Evolutionary conservation across 2,113 vertebrate genomes (phyloP).

Genomic region (Orthonyx spaldingii): DNA sequence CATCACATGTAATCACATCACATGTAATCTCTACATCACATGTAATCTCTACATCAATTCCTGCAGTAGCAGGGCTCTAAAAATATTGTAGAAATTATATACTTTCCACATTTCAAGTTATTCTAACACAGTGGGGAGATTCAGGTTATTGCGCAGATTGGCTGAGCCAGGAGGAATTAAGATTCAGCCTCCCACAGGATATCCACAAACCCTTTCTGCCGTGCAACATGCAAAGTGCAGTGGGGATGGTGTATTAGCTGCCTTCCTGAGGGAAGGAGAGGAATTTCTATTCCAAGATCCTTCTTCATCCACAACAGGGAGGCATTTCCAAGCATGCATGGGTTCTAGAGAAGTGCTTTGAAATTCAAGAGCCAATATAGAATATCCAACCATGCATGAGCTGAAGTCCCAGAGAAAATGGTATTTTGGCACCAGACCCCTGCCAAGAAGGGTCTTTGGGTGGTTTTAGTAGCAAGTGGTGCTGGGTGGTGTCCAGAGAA

Average conservation of each 20-base stretch:
- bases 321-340: not conserved
- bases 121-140: not conserved
- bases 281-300: not conserved
- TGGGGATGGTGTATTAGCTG: not conserved
- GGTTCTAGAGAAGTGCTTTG: not conserved
- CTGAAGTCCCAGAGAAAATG: not conserved
- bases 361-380: not conserved
- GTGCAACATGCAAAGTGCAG: not conserved
- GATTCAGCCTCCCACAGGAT: not conserved
- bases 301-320: not conserved
- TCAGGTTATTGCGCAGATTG: not conserved
- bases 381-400: not conserved
- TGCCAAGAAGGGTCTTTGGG: not conserved
- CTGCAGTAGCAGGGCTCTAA: not conserved
- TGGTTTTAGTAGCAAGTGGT: not conserved
- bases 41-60: not conserved
- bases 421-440: not conserved
- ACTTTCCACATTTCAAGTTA: not conserved
- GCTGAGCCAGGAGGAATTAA: not conserved
- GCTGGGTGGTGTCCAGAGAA: not conserved
- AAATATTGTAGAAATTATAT: not conserved
- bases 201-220: not conserved
- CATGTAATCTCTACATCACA: fast-evolving
- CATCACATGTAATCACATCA: not conserved
- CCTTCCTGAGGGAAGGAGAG: not conserved